A percentile compares a stretch with the other conserved stretches of the same genome.
phyloP scores from a whole-genome alignment of 1,140 invertebrate genomes.

The Artemia franciscana region DNA sequence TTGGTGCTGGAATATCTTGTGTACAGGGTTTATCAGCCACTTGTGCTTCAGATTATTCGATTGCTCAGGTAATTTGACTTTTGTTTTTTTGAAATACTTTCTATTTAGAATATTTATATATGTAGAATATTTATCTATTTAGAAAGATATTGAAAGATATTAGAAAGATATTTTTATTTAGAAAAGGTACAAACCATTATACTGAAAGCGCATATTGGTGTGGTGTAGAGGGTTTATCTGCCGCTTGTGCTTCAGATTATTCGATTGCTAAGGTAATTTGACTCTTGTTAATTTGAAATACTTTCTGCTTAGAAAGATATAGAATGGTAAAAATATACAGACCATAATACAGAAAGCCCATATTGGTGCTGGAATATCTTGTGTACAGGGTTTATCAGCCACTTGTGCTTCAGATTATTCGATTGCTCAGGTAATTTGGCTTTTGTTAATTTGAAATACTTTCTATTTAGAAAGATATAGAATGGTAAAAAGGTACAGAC shows the following conservation, averaged over 20 bases:
- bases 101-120: no score
- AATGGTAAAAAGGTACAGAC: constrained; percentile 99
- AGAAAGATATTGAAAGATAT: no score
- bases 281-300: no score
- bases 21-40: constrained; percentile 92
- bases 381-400: constrained; percentile 92
- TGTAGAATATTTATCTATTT: no score
- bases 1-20: constrained; percentile 94
- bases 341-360: constrained; percentile 95
- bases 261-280: constrained; percentile 29
- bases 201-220: constrained; percentile 78
- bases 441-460: no score
- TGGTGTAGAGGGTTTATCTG: constrained; percentile 97
- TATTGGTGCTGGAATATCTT: constrained; percentile 90
- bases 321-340: constrained; percentile 98
- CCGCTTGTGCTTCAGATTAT: constrained; percentile 92
- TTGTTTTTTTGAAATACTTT: no score
- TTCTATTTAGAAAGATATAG: no score
- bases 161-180: no score
- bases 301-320: no score
- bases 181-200: no score
- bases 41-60: constrained; percentile 92
- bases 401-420: constrained; percentile 95
- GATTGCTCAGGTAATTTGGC: no score
- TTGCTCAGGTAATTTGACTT: no score